These are phyloP conservation scores for Sebastes vulpes DNA, from an alignment of 2,797 vertebrate species.

Conservation along the genomic window DNA sequence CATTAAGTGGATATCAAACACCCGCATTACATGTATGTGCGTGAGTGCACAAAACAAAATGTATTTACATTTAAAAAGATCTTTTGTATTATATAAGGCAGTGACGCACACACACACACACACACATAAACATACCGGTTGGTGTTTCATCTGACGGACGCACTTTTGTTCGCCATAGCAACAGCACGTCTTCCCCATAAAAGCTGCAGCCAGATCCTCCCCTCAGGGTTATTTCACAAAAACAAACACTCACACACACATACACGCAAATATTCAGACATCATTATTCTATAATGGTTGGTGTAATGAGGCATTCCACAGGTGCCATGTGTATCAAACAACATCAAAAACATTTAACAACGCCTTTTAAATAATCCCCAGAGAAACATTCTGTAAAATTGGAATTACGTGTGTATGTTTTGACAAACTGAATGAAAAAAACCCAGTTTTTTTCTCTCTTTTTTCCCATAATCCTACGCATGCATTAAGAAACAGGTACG, in stretches of 20 bases:
- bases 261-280: background rate
- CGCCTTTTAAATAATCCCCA: background rate
- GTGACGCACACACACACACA: background rate
- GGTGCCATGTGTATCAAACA: background rate
- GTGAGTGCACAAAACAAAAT: background rate
- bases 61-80: background rate
- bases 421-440: background rate
- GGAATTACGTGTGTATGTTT: background rate
- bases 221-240: slow-evolving; percentile 27
- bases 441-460: background rate
- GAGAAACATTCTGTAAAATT: background rate
- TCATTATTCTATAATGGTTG: slow-evolving; percentile 4
- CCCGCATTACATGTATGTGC: slow-evolving; percentile 16
- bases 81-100: background rate
- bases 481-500: too few relatives aligned
- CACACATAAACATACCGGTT: background rate
- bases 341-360: background rate
- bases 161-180: slow-evolving; percentile 59
- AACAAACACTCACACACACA: background rate
- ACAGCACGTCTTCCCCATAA: slow-evolving; percentile 50
- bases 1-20: slow-evolving; percentile 52
- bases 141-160: slow-evolving; percentile 23
- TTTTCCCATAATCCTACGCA: background rate
- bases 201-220: slow-evolving; percentile 37
- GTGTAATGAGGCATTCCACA: slow-evolving; percentile 3